These are phyloP conservation scores for Amblyornis subalaris DNA, from an alignment of 2,113 vertebrate species.

Conservation along the genomic window DNA sequence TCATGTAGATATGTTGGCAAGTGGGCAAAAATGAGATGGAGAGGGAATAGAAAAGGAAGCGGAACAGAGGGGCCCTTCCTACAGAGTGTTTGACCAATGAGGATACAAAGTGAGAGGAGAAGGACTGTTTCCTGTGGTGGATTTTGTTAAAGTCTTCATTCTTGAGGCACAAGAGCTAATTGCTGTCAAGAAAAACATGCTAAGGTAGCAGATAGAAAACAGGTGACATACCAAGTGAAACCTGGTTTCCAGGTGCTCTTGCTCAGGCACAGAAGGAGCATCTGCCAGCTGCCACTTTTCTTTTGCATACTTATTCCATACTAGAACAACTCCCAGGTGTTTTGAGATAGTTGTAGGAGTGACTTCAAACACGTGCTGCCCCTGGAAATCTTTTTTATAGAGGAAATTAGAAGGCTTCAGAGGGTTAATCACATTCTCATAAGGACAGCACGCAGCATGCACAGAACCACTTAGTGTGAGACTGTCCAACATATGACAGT, in stretches of 20 bases:
- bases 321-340: not conserved
- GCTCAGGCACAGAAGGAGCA: not conserved
- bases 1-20: not conserved
- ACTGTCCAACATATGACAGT: not conserved
- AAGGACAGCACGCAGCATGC: not conserved
- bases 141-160: not conserved
- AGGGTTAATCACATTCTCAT: not conserved
- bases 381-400: not conserved
- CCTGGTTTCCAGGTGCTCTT: not conserved
- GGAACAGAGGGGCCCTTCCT: not conserved
- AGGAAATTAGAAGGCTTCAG: not conserved
- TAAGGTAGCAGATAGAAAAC: not conserved
- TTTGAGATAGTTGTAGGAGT: not conserved
- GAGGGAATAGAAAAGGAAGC: not conserved
- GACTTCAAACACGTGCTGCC: accelerated
- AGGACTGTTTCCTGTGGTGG: not conserved
- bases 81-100: not conserved
- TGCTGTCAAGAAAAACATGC: not conserved
- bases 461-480: not conserved
- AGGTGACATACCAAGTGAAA: not conserved
- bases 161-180: not conserved
- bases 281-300: not conserved
- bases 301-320: not conserved
- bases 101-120: not conserved
- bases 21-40: not conserved